These are phyloP conservation scores for Ramphastos sulfuratus DNA, from an alignment of 2,113 vertebrate genomes.

Conservation along the genomic window DNA sequence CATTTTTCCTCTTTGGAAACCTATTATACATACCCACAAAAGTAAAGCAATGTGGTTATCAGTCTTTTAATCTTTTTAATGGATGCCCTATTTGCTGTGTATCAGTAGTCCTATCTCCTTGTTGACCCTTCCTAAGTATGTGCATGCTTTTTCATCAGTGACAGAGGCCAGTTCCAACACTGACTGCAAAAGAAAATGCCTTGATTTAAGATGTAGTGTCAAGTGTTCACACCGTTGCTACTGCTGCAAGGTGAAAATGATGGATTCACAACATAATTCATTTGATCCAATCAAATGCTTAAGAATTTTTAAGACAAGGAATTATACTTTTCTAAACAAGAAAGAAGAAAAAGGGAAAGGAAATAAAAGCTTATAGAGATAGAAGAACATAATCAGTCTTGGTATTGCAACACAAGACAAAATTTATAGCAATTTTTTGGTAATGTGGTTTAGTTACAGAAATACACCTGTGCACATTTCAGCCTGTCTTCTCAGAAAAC, in stretches of 20 bases:
- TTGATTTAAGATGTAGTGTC: background rate
- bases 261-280: background rate
- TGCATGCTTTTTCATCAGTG: background rate
- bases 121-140: background rate
- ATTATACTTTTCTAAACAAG: background rate
- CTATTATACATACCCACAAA: background rate
- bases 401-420: background rate
- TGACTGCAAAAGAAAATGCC: background rate
- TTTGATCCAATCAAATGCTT: background rate
- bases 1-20: slow-evolving; percentile 18
- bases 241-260: background rate
- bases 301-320: background rate
- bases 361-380: background rate
- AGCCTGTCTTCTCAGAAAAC: background rate
- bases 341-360: background rate
- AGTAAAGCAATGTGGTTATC: background rate
- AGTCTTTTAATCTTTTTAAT: slow-evolving; percentile 3
- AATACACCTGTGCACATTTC: background rate
- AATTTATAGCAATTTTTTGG: background rate
- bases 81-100: background rate
- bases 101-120: slow-evolving; percentile 6
- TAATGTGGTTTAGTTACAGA: background rate
- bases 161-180: background rate
- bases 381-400: background rate
- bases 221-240: background rate